Percentiles rank a stretch among this genome's conserved stretches.
phyloP scores from a whole-genome alignment of 2,888 invertebrate genomes.

The Tiphia femorata region DNA sequence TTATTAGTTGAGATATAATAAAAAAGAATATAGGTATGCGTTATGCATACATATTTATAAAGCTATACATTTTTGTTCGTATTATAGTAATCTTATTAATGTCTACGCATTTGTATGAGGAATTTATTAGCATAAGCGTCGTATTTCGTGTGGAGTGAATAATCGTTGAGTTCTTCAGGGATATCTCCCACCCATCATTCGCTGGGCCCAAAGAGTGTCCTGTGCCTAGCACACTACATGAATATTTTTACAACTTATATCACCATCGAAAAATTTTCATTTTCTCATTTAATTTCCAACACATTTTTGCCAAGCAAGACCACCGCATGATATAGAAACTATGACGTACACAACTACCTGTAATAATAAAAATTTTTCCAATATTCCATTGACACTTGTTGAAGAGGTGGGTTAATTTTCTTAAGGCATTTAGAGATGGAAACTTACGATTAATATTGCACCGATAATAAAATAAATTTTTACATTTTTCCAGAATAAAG shows the following conservation, averaged over 20 bases:
- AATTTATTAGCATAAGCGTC: neutral
- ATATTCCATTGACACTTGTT: neutral
- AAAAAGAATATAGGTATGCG: constrained; percentile 32
- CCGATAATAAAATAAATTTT: constrained; percentile 86
- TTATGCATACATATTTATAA: constrained; percentile 19
- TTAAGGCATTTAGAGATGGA: neutral
- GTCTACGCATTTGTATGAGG: neutral
- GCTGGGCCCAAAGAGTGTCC: too few species aligned
- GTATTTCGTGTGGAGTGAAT: neutral
- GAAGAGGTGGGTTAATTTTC: neutral
- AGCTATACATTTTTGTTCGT: constrained; percentile 20
- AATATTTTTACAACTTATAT: too few species aligned
- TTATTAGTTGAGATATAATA: constrained; percentile 17
- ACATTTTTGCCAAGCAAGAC: constrained; percentile 83
- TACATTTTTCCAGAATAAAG: constrained; percentile 94
- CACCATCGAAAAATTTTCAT: neutral
- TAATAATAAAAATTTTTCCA: constrained; percentile 21
- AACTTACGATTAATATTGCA: constrained; percentile 75
- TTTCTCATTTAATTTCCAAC: constrained; percentile 66
- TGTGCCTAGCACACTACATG: too few species aligned
- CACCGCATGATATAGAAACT: constrained; percentile 89
- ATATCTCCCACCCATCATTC: too few species aligned
- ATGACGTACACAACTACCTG: constrained; percentile 84
- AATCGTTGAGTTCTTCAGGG: too few species aligned
- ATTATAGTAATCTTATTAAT: constrained; percentile 11